Evolutionary conservation across 2,888 invertebrate species (phyloP).

Genomic region (Erynnis tages): DNA sequence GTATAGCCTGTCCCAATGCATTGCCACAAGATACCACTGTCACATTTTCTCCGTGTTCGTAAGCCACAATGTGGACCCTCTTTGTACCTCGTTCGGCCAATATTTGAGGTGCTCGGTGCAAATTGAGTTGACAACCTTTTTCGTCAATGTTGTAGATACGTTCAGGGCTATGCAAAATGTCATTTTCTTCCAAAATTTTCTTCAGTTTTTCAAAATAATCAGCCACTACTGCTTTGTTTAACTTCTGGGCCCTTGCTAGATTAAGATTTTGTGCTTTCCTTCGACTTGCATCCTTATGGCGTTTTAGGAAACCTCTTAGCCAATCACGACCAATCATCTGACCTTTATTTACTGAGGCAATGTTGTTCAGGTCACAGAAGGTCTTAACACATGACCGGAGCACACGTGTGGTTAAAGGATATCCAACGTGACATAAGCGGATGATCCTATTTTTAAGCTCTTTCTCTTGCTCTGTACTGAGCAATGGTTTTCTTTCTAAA

Average conservation of each 20-base stretch:
- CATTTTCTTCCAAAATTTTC: conserved; percentile 28
- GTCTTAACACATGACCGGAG: conserved; percentile 24
- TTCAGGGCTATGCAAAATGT: conserved; percentile 31
- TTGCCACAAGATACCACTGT: conserved; percentile 33
- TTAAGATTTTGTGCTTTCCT: conserved; percentile 29
- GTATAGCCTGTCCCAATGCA: conserved; percentile 30
- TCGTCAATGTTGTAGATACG: conserved; percentile 27
- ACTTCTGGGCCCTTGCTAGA: conserved; percentile 30
- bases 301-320: conserved; percentile 30
- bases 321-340: conserved; percentile 30
- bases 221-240: conserved; percentile 28
- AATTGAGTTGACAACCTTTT: conserved; percentile 28
- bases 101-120: conserved; percentile 31
- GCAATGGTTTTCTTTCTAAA: conserved; percentile 25
- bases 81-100: conserved; percentile 31
- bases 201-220: conserved; percentile 32
- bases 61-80: conserved; percentile 30
- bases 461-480: conserved; percentile 23
- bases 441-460: neutral
- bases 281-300: conserved; percentile 28
- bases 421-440: conserved; percentile 17
- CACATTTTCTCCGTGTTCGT: conserved; percentile 32
- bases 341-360: conserved; percentile 10
- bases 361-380: conserved; percentile 28
- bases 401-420: conserved; percentile 23